phyloP scores from a whole-genome alignment of 2,888 invertebrate species.

The Camponotus fellah region DNA sequence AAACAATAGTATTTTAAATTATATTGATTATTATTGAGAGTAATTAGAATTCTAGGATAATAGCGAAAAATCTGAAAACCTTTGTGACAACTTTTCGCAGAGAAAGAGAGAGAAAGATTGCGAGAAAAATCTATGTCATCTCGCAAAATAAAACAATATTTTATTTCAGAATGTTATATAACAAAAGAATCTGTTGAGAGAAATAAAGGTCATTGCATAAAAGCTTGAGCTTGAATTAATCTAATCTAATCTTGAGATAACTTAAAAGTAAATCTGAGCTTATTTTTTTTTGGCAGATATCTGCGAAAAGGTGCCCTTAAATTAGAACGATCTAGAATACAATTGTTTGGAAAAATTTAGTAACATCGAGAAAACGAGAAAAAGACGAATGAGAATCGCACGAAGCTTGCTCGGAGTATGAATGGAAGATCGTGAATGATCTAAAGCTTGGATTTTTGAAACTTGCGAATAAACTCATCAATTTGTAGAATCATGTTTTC shows the following conservation, averaged over 20 bases:
- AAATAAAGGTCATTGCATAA: neutral
- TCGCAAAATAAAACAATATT: slow-evolving; percentile 1
- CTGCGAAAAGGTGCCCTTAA: slow-evolving; percentile 51
- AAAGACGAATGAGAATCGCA: slow-evolving; percentile 75
- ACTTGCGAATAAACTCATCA: slow-evolving; percentile 15
- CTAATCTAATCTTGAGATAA: slow-evolving; percentile 24
- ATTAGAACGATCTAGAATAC: slow-evolving; percentile 41
- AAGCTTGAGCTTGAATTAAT: slow-evolving; percentile 14
- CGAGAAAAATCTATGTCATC: slow-evolving; percentile 9
- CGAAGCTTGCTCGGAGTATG: slow-evolving; percentile 79
- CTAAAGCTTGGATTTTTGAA: slow-evolving; percentile 24
- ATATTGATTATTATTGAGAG: slow-evolving; percentile 9
- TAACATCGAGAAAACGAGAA: neutral
- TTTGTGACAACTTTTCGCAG: slow-evolving; percentile 49
- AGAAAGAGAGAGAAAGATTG: neutral
- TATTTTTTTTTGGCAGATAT: slow-evolving; percentile 33
- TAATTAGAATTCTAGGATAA: slow-evolving; percentile 35
- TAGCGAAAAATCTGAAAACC: slow-evolving; percentile 28
- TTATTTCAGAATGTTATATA: neutral
- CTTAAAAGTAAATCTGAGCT: neutral
- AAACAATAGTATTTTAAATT: neutral
- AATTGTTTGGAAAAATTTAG: slow-evolving; percentile 27
- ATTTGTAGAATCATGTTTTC: neutral
- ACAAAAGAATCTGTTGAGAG: neutral
- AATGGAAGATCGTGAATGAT: slow-evolving; percentile 38